phyloP scores from a whole-genome alignment of 2,113 vertebrate genomes.

The Solea senegalensis region DNA sequence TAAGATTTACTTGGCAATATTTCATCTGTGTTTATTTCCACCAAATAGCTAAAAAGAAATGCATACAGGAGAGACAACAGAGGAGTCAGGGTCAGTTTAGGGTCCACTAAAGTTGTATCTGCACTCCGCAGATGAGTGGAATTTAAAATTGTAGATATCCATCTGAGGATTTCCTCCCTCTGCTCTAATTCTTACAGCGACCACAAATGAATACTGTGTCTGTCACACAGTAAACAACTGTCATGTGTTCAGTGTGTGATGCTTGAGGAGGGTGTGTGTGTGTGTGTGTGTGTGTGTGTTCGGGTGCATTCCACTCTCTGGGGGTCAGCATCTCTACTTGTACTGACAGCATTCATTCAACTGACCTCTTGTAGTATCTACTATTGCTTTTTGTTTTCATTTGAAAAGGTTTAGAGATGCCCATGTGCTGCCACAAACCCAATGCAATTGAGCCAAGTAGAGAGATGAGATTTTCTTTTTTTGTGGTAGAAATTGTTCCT shows the following conservation, averaged over 20 bases:
- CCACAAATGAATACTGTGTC: slow-evolving; percentile 15
- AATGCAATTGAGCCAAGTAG: neutral
- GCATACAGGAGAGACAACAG: too few relatives aligned
- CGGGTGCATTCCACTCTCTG: slow-evolving; percentile 62
- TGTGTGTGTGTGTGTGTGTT: slow-evolving; percentile 32
- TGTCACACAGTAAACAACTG: slow-evolving; percentile 33
- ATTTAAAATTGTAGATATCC: neutral
- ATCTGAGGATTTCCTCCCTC: neutral
- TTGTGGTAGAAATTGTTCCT: too few relatives aligned
- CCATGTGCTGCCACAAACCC: neutral
- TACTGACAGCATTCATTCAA: slow-evolving; percentile 15
- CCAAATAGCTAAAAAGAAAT: too few relatives aligned
- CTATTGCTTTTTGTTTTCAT: neutral
- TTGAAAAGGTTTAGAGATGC: neutral
- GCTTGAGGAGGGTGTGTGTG: slow-evolving; percentile 17
- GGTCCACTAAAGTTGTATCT: too few relatives aligned
- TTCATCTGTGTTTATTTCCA: too few relatives aligned
- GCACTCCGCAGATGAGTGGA: too few relatives aligned
- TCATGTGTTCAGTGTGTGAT: slow-evolving; percentile 51
- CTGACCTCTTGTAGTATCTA: neutral
- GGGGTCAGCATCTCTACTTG: slow-evolving; percentile 65
- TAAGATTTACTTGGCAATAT: too few relatives aligned
- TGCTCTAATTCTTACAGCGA: neutral
- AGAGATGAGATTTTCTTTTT: neutral
- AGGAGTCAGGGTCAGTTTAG: too few relatives aligned